These are phyloP conservation scores for Drosophila azteca DNA, from an alignment of 1,140 invertebrate genomes.

Conservation along the genomic window DNA sequence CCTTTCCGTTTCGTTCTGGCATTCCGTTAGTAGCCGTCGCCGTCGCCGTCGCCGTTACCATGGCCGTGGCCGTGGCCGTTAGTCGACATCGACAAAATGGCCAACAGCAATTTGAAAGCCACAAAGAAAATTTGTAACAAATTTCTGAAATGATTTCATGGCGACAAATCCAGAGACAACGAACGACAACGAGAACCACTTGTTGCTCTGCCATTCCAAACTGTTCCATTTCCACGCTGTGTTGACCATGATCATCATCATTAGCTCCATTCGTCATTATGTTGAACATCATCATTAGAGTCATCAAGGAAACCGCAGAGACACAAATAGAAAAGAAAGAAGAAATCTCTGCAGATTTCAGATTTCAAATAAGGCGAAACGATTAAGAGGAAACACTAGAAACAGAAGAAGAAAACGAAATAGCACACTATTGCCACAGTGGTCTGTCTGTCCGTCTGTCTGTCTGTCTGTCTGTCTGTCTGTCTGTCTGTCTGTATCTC, in stretches of 20 bases:
- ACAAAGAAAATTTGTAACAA: conserved; percentile 60
- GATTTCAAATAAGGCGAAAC: no score
- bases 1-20: conserved; percentile 36
- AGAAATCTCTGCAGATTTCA: neutral
- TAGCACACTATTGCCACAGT: no score
- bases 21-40: conserved; percentile 20
- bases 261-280: conserved; percentile 2
- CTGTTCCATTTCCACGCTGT: conserved; percentile 56
- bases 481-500: no score
- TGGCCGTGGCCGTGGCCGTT: conserved; percentile 10
- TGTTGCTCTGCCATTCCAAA: conserved; percentile 12
- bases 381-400: neutral
- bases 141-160: conserved; percentile 57
- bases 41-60: no score
- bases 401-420: no score
- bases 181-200: neutral
- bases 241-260: conserved; percentile 29
- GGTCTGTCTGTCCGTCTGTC: no score
- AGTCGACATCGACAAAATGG: conserved; percentile 6
- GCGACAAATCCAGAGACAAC: conserved; percentile 41
- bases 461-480: no score
- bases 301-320: conserved; percentile 11
- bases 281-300: conserved; percentile 24
- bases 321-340: conserved; percentile 3
- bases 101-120: conserved; percentile 58